Evolutionary conservation across 2,113 vertebrate genomes (phyloP).

Genomic region (Forbesichthys agassizii): DNA sequence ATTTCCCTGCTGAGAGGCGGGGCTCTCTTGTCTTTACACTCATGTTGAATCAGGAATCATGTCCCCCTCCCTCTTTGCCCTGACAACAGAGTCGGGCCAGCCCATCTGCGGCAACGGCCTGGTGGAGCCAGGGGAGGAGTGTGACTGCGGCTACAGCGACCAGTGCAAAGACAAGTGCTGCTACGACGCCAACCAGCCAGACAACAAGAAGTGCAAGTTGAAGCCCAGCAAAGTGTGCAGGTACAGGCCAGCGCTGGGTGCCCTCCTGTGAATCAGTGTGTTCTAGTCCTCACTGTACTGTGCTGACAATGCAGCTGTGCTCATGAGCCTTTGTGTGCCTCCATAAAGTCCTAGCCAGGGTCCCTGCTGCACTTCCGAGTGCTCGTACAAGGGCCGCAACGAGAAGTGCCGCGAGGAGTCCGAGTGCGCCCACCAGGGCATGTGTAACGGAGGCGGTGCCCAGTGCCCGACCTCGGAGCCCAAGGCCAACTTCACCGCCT

Average conservation of each 20-base stretch:
- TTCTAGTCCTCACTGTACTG: neutral
- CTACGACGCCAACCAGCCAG: conserved; percentile 90
- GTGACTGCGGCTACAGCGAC: conserved; percentile 97
- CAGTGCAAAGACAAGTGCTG: conserved; percentile 96
- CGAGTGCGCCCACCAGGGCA: conserved; percentile 90
- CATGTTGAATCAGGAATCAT: neutral
- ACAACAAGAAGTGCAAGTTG: conserved; percentile 92
- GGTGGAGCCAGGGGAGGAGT: conserved; percentile 94
- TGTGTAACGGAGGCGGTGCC: conserved; percentile 85
- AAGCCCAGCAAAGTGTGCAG: conserved; percentile 89
- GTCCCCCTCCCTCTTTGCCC: neutral
- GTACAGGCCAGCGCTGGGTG: conserved; percentile 53
- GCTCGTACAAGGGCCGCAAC: conserved; percentile 79
- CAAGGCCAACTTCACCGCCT: conserved; percentile 93
- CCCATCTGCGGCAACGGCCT: conserved; percentile 97
- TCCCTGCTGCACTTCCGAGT: conserved; percentile 87
- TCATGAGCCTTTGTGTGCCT: neutral
- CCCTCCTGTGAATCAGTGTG: no score
- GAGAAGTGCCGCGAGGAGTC: conserved; percentile 96
- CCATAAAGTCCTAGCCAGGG: conserved; percentile 91
- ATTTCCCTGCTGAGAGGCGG: no score
- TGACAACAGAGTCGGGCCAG: conserved; percentile 88
- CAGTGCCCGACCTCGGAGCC: conserved; percentile 91
- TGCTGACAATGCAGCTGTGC: neutral
- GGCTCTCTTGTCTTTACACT: no score